phyloP scores from a whole-genome alignment of 2,888 invertebrate species.

The Parthenolecanium corni region DNA sequence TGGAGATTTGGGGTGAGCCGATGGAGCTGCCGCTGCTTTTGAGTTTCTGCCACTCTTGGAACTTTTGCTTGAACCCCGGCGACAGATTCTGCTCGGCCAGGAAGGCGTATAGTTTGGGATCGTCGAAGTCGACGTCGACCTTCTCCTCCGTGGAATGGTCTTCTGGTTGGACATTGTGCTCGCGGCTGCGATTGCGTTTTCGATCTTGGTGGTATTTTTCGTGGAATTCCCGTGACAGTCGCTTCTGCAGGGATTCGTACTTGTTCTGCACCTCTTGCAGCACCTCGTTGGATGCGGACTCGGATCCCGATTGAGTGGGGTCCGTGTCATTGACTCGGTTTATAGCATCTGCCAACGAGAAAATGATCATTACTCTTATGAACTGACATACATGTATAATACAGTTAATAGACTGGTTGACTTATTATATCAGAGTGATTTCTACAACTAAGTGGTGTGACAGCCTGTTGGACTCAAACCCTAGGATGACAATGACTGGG shows the following conservation, averaged over 20 bases:
- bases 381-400: no score
- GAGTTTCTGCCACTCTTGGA: slow-evolving; percentile 74
- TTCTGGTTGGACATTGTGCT: background rate
- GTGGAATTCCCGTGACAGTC: slow-evolving; percentile 62
- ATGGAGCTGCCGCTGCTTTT: slow-evolving; percentile 43
- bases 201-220: slow-evolving; percentile 42
- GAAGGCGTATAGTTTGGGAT: slow-evolving; percentile 7
- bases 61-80: slow-evolving; percentile 68
- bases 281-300: background rate
- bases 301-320: background rate
- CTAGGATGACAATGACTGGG: no score
- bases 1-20: slow-evolving; percentile 32
- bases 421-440: no score
- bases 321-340: background rate
- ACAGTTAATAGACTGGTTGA: no score
- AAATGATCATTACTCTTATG: no score
- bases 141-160: slow-evolving; percentile 5
- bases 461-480: no score
- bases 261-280: slow-evolving; percentile 55
- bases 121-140: slow-evolving; percentile 1
- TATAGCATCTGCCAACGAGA: background rate
- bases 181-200: background rate
- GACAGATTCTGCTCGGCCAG: slow-evolving; percentile 46
- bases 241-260: slow-evolving; percentile 58
- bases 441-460: no score